A percentile compares a stretch with the other conserved stretches of the same genome.
These are phyloP conservation scores for Pseudachorutes palmiensis DNA, from an alignment of 1,140 invertebrate genomes.

Conservation along the genomic window DNA sequence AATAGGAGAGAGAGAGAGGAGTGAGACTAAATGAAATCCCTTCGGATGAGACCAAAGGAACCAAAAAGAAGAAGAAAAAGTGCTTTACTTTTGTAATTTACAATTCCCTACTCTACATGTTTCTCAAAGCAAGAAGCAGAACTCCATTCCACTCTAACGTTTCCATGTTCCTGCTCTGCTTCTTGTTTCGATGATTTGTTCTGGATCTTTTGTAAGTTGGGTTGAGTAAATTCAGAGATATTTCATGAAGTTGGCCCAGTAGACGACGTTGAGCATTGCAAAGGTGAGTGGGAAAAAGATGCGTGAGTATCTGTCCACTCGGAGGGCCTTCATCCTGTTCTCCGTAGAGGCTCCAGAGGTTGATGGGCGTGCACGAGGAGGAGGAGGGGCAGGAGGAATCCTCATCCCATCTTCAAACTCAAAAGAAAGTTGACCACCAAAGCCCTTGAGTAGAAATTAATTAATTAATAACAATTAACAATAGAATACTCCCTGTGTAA, in stretches of 20 bases:
- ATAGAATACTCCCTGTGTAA: too few species aligned
- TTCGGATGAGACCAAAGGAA: too few species aligned
- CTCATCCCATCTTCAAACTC: conserved; percentile 21
- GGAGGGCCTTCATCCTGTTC: conserved; percentile 55
- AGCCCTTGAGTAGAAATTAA: too few species aligned
- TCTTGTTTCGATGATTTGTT: neutral
- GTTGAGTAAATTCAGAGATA: conserved; percentile 40
- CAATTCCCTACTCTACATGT: too few species aligned
- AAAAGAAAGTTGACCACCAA: too few species aligned
- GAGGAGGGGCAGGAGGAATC: conserved; percentile 39
- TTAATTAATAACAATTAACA: too few species aligned
- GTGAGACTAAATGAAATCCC: too few species aligned
- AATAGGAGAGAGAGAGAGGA: too few species aligned
- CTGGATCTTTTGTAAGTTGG: neutral
- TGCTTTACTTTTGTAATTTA: too few species aligned
- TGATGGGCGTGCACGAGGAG: conserved; percentile 43
- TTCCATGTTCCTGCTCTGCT: neutral
- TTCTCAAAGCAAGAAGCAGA: neutral
- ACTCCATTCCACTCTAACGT: too few species aligned
- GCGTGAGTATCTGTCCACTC: conserved; percentile 75
- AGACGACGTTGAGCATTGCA: conserved; percentile 70
- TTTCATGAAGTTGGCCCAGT: conserved; percentile 80
- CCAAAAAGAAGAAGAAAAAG: neutral
- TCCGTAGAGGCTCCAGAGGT: conserved; percentile 50
- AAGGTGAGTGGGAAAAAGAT: conserved; percentile 81